Conservation (phyloP, 2,888 invertebrate species). For the Pasiphila rectangulata region DNA sequence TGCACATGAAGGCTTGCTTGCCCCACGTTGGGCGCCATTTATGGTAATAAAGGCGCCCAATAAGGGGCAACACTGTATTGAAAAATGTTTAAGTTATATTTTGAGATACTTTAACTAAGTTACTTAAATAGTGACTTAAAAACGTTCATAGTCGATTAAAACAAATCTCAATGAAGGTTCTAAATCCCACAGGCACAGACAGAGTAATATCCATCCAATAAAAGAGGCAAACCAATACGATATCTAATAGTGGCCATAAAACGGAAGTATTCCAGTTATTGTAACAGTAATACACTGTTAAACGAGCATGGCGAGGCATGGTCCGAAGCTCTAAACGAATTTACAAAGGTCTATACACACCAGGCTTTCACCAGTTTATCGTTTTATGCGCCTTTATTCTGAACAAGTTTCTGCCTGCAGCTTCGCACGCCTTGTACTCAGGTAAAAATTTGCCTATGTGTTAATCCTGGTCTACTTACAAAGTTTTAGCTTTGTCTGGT, state of each 20-base stretch:
- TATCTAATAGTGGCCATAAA: constrained; percentile 33
- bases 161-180: background rate
- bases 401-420: no score
- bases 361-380: background rate
- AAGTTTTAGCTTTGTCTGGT: no score
- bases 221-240: constrained; percentile 31
- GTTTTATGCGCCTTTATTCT: background rate
- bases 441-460: no score
- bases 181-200: background rate
- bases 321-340: constrained; percentile 22
- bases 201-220: constrained; percentile 27
- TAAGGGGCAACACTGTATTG: no score
- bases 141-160: no score
- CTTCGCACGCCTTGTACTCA: no score
- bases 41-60: no score
- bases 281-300: constrained; percentile 33
- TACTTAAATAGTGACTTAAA: no score
- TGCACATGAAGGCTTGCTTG: background rate
- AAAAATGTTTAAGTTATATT: no score
- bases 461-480: no score
- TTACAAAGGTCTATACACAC: constrained; percentile 2
- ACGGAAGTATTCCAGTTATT: constrained; percentile 34
- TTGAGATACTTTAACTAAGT: no score
- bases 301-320: constrained; percentile 26
- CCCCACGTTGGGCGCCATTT: constrained; percentile 26